Conservation (phyloP, 1,140 invertebrate genomes). For the Apis mellifera region DNA sequence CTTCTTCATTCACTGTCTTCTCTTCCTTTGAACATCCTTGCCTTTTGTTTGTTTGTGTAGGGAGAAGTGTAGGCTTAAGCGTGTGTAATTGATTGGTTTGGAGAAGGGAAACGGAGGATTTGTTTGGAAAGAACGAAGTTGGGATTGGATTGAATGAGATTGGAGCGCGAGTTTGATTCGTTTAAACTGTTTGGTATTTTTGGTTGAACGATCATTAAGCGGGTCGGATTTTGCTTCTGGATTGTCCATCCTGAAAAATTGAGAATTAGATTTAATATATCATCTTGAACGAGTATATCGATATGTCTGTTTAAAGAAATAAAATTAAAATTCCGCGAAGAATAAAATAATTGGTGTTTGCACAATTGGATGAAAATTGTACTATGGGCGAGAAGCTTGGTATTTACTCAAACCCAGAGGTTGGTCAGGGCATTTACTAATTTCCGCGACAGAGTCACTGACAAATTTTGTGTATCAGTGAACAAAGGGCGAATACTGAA, state of each 20-base stretch:
- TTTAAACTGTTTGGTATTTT: background rate
- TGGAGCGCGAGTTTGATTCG: background rate
- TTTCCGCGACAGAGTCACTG: conserved; percentile 48
- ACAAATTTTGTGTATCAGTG: conserved; percentile 68
- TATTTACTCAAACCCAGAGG: conserved; percentile 3
- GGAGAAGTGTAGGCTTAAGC: background rate
- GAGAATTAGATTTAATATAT: too few species aligned
- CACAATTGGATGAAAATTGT: background rate
- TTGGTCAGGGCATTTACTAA: conserved; percentile 20
- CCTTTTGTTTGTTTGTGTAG: background rate
- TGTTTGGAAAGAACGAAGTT: background rate
- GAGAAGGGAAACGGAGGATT: background rate
- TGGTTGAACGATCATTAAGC: background rate
- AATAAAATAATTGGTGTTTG: too few species aligned
- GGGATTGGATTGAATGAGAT: background rate
- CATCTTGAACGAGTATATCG: too few species aligned
- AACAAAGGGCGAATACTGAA: conserved; percentile 60
- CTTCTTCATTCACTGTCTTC: background rate
- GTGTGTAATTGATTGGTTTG: background rate
- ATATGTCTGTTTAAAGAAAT: too few species aligned
- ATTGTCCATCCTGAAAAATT: background rate
- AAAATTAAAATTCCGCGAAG: too few species aligned
- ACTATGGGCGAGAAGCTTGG: too few species aligned
- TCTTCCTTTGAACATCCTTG: background rate
- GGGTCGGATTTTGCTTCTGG: background rate